Percentiles rank a stretch among this genome's conserved stretches.
Evolutionary conservation across 2,113 vertebrate species (phyloP).

Genomic region (Corvus cornix): DNA sequence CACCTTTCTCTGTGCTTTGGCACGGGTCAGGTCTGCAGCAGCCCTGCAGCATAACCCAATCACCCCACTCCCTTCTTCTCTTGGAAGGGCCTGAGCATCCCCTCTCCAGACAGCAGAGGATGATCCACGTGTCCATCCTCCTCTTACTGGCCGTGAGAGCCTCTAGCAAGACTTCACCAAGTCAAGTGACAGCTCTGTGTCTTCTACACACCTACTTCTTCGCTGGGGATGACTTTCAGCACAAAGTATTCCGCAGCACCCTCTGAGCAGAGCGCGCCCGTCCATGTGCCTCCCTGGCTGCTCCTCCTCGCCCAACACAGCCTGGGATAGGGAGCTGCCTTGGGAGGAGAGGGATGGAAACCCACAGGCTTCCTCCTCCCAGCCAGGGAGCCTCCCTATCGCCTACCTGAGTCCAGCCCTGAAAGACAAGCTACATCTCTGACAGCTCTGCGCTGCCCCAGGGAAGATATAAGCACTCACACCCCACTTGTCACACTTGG

Average conservation of each 20-base stretch:
- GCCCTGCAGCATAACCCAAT: neutral
- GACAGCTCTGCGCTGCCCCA: neutral
- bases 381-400: neutral
- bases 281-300: neutral
- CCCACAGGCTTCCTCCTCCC: neutral
- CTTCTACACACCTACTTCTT: neutral
- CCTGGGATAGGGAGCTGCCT: neutral
- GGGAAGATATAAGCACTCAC: slow-evolving; percentile 6
- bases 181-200: neutral
- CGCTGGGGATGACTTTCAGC: neutral
- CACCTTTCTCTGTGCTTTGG: neutral
- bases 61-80: neutral
- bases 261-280: fast-evolving
- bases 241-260: neutral
- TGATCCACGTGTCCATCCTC: neutral
- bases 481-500: slow-evolving; percentile 17
- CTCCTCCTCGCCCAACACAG: neutral
- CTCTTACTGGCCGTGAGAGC: neutral
- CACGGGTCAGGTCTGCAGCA: neutral
- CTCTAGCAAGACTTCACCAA: neutral
- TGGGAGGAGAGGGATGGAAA: neutral
- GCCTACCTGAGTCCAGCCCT: neutral
- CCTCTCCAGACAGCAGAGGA: neutral
- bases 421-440: neutral
- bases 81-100: neutral